Evolutionary conservation across 2,888 invertebrate genomes (phyloP).

Genomic region (Phorcus lineatus): DNA sequence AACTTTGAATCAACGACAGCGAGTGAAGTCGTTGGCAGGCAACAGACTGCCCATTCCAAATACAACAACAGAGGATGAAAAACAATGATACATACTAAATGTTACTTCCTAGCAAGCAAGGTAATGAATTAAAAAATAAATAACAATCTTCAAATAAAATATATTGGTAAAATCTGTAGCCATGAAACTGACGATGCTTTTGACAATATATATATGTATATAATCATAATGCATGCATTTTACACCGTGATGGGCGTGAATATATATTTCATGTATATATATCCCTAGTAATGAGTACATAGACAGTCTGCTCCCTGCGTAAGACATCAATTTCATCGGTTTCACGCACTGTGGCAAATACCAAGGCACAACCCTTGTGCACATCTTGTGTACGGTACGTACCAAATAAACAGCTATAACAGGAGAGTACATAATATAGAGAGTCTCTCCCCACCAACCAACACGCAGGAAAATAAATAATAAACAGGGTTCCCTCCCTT

Average conservation of each 20-base stretch:
- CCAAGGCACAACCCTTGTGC: slow-evolving; percentile 27
- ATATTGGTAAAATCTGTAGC: slow-evolving; percentile 27
- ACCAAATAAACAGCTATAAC: slow-evolving; percentile 22
- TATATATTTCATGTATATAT: slow-evolving; percentile 26
- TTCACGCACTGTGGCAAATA: slow-evolving; percentile 27
- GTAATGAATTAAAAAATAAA: slow-evolving; percentile 31
- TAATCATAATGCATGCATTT: slow-evolving; percentile 22
- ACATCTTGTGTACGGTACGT: slow-evolving; percentile 9
- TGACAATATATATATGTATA: slow-evolving; percentile 23
- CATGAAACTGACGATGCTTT: slow-evolving; percentile 23
- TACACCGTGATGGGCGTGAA: neutral
- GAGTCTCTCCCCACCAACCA: slow-evolving; percentile 9
- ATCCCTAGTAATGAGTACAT: neutral
- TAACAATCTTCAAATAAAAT: slow-evolving; percentile 27
- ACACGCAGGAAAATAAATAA: slow-evolving; percentile 18
- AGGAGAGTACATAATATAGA: slow-evolving; percentile 31
- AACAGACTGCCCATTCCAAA: slow-evolving; percentile 13
- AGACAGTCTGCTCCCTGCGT: slow-evolving; percentile 25
- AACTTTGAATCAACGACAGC: slow-evolving; percentile 9
- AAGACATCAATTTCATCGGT: neutral
- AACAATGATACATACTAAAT: slow-evolving; percentile 20
- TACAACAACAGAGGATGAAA: slow-evolving; percentile 18
- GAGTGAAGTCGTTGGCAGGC: slow-evolving; percentile 12
- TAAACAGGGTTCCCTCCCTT: slow-evolving; percentile 24
- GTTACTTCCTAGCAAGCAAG: slow-evolving; percentile 26